These are phyloP conservation scores for Cotesia vestalis DNA, from an alignment of 1,140 invertebrate species.

Conservation along the genomic window DNA sequence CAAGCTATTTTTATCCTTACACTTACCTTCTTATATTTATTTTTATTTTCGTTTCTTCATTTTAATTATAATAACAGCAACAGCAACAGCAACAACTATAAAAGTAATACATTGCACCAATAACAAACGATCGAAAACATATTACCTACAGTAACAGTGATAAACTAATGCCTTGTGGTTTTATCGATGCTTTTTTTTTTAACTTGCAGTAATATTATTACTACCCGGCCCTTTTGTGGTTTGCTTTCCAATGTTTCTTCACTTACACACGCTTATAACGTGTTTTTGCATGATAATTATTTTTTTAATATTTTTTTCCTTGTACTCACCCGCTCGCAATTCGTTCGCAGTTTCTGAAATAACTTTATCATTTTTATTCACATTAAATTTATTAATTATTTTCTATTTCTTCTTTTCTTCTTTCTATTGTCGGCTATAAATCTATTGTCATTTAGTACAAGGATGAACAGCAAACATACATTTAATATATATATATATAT, in stretches of 20 bases:
- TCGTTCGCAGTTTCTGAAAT: background rate
- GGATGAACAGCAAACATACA: conserved; percentile 3
- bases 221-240: background rate
- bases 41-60: background rate
- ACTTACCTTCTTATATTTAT: conserved; percentile 2
- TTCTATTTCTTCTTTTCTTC: too few relatives aligned
- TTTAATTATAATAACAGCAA: background rate
- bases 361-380: conserved; percentile 10
- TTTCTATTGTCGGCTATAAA: background rate
- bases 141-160: conserved; percentile 20
- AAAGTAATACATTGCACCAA: conserved; percentile 29
- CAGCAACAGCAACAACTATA: background rate
- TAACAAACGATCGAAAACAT: conserved; percentile 21
- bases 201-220: background rate
- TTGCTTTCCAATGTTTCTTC: background rate
- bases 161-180: conserved; percentile 32
- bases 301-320: conserved; percentile 10
- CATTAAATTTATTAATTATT: conserved; percentile 21
- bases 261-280: conserved; percentile 5
- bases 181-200: conserved; percentile 28
- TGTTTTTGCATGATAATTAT: background rate
- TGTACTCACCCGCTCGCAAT: background rate
- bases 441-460: conserved; percentile 29
- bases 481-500: background rate
- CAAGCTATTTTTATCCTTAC: background rate